Evolutionary conservation across 2,797 vertebrate species (phyloP).

Genomic region (Decapterus maruadsi): DNA sequence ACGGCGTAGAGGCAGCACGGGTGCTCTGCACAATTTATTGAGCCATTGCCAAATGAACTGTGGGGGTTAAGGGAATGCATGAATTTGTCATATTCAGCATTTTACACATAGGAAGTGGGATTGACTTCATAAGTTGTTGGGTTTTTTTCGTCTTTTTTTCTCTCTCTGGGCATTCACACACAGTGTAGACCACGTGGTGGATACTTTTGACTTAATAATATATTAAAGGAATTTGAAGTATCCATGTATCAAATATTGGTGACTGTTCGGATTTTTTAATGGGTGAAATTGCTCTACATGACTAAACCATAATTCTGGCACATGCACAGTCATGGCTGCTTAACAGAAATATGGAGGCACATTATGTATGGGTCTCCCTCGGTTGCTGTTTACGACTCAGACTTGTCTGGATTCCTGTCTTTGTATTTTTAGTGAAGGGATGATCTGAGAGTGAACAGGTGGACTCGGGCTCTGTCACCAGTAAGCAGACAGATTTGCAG

Average conservation of each 20-base stretch:
- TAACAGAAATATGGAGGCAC: slow-evolving; percentile 42
- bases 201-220: slow-evolving; percentile 5
- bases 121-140: slow-evolving; percentile 20
- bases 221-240: not conserved
- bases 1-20: slow-evolving; percentile 49
- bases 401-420: slow-evolving; percentile 71
- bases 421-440: slow-evolving; percentile 77
- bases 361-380: slow-evolving; percentile 47
- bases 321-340: slow-evolving; percentile 53
- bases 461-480: slow-evolving; percentile 56
- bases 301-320: slow-evolving; percentile 42
- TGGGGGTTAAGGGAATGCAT: slow-evolving; percentile 58
- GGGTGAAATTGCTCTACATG: slow-evolving; percentile 8
- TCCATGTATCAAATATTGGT: not conserved
- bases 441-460: slow-evolving; percentile 76
- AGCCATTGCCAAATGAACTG: slow-evolving; percentile 72
- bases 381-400: slow-evolving; percentile 65
- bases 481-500: slow-evolving; percentile 51
- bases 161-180: slow-evolving; percentile 8
- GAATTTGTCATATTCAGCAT: slow-evolving; percentile 74
- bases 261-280: slow-evolving; percentile 1
- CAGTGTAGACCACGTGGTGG: not conserved
- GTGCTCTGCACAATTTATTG: slow-evolving; percentile 75
- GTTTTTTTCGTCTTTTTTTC: not conserved
- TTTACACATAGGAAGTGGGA: slow-evolving; percentile 60